Base-by-base conservation (phyloP, 1,140 invertebrate species). In the Drosophila insularis region DNA sequence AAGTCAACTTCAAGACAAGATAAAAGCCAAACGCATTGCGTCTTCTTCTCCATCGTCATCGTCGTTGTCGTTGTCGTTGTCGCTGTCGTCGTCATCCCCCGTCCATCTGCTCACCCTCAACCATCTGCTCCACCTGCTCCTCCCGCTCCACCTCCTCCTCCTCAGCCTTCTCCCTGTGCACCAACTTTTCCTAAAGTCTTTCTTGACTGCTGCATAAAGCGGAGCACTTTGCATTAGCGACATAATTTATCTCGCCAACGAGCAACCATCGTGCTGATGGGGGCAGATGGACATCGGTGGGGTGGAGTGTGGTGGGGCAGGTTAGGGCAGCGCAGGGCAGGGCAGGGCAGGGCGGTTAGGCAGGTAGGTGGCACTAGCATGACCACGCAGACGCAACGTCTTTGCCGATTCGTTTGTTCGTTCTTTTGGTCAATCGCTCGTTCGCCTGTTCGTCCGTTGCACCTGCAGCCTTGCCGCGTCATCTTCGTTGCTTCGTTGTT, bases 191-290 rank as follows among this genome's bases (percentile, higher is more conserved):
- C 35, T 37, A 11, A 37, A 37, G 64, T 14, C 14, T 27, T 39
- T n/a, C 59, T 40, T 53, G 54, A 31, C 37, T 1, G 55, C 71
- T 85, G 72, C 78, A 85, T 85, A 85, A 85, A 85, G 81, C 82
- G 81, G 82, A 85, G 82, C 82, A 86, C 82, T 86, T 87, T 87
- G 82, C 82, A 87, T 86, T 87, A 89, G 84, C 89, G 82, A 90
- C 85, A 91, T 91, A 91, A 91, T 90, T 91, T 91, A 91, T 91
- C 86, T 90, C 85, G 89, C 90, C 81, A 91, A 91, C 86, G 85
- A 90, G 81, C 79, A 85, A 72, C 79, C 79, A 81, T 71, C 75
- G 63, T 35, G 63, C 60, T 54, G 46, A 35, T 32, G 65, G 66
- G 50, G 63, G 63, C 50, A 64, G 56, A 50, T 50, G 65, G 35